phyloP scores from a whole-genome alignment of 2,113 vertebrate genomes.

The Chaetodon auriga region DNA sequence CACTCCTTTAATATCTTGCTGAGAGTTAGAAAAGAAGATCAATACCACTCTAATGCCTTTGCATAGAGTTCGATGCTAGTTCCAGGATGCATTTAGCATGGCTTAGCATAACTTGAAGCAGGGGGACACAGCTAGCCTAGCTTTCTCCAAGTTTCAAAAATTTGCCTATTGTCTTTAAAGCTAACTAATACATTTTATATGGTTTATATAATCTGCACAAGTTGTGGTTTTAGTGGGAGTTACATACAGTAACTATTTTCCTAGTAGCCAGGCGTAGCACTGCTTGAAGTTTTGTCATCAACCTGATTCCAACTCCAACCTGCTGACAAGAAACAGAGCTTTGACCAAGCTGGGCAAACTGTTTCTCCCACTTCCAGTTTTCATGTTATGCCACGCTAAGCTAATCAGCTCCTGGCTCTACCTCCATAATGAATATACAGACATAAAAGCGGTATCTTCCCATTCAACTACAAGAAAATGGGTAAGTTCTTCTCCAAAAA shows the following conservation, averaged over 20 bases:
- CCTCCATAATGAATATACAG: background rate
- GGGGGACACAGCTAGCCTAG: background rate
- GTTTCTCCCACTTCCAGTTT: background rate
- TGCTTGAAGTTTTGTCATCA: background rate
- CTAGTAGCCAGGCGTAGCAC: background rate
- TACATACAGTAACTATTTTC: background rate
- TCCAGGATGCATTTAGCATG: background rate
- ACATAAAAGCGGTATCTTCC: background rate
- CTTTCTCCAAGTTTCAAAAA: too few relatives aligned
- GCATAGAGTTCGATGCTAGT: background rate
- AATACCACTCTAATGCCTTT: too few relatives aligned
- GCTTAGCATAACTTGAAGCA: background rate
- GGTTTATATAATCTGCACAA: too few relatives aligned
- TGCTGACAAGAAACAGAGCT: background rate
- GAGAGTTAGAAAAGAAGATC: background rate
- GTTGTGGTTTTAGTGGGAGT: too few relatives aligned
- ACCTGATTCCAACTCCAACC: background rate
- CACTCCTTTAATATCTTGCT: background rate
- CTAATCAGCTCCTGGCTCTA: background rate
- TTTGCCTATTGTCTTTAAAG: background rate
- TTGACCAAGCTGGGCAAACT: background rate
- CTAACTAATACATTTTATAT: background rate
- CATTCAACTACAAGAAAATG: background rate
- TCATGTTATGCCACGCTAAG: background rate
- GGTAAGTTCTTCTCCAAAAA: background rate